Evolutionary conservation across 2,888 invertebrate genomes (phyloP), one percentile per base, ranked within the genome.

Genomic region (Drosophila helvetica): DNA sequence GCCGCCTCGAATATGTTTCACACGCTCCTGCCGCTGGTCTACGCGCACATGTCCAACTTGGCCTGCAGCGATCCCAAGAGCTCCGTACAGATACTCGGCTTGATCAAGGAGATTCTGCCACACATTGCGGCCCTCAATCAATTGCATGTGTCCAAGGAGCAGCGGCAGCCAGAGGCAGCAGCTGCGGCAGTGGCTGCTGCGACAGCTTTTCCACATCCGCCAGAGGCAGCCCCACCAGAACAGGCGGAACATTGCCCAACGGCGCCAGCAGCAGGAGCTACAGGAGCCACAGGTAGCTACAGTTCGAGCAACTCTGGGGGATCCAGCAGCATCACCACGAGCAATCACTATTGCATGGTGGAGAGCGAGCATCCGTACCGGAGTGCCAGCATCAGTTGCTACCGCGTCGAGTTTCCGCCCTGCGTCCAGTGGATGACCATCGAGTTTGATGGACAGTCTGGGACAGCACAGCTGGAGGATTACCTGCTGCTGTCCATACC

Each of bases 341-440:
- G 97, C 68, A 95, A 96, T 88, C 96, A 97, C 92, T 98, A 97
- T 91, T 96, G 97, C 5, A 95, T 97, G 93, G 95, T 98, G 1
- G 99, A 99, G 92, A 98, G 98, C 91, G 98, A 98, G 46, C 99
- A 99, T 93, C 99, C 99, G 0, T 99, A 99, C 92, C 96, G 96
- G 91, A 96, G 97, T 46, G 96, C 98, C 1, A 94, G 96, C 18
- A 96, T 98, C 38, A 95, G 96, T 46, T 96, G 97, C 90, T 97
- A 88, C 66, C 96, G 96, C 91, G 98, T 98, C 9, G 93, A 95
- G 46, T 99, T 99, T 92, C 98, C 98, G 0, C 93, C 95, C 3
- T 94, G 94, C 76, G 97, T 99, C 0, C 96, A 96, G 77, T 98
- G 98, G 97, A 93, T 99, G 89, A 96, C 96, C 15, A 92, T 99